Evolutionary conservation across 1,140 invertebrate species (phyloP), one percentile per base, ranked within the genome.

Genomic region (Physella acuta): DNA sequence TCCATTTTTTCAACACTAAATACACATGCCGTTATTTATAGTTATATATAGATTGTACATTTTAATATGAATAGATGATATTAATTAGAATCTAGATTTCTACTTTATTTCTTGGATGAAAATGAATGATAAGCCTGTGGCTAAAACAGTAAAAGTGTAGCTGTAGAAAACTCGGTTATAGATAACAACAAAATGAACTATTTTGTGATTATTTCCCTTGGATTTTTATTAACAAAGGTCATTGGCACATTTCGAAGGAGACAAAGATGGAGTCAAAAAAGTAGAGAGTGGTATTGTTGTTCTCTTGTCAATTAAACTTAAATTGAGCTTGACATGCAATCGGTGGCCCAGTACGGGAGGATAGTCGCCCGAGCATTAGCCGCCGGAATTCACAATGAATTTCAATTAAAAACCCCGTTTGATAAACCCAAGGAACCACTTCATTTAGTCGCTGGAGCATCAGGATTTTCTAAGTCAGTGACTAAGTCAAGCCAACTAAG

Each of bases 401-500:
- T 81, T 72, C 79, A 81, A 70, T 53, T 78, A 44, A 79, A 75
- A 74, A 58, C 72, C 44, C 73, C 36, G 36, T 59, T 66, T 28
- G 64, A 70, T 62, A 68, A 71, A 67, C 58, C 71, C 0, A 73
- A 75, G 65, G 76, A 81, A 68, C 75, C 77, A 51, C 53, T 82
- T 2, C 82, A 82, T 53, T 78, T 85, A 44, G 79, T 84, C 20
- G 79, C 82, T 30, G 82, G 82, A 11, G 73, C 75, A 36, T 77
- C 81, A 11, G 84, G 84, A 51, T 81, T 82, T 73, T 82, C 82
- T 1, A 84, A 84, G 68, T 76, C 78, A 20, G 64, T 80, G 20
- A 70, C 75, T 64, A 88, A 71, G 89, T 39, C 90, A 73, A 88
- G 89, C 74, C 90, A 90, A 82, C 88, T 92, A 59, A 89, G 90